phyloP scores from a whole-genome alignment of 2,113 vertebrate genomes.

The Pseudorasbora parva region DNA sequence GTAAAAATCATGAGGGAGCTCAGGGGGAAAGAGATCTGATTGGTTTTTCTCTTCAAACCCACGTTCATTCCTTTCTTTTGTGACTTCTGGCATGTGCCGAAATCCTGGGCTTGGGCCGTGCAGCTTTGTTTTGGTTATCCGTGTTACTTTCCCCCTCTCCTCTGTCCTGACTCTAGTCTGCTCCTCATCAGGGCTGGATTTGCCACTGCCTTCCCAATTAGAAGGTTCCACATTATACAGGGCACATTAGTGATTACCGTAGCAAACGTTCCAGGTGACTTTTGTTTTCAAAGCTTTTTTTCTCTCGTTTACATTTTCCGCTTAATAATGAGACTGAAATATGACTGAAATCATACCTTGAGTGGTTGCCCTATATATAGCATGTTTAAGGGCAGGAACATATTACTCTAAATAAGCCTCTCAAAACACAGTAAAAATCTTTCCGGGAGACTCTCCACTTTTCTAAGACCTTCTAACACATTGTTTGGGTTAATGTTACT shows the following conservation, averaged over 20 bases:
- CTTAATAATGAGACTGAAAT: not conserved
- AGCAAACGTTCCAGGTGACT: slow-evolving; percentile 20
- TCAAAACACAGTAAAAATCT: not conserved
- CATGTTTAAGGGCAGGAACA: not conserved
- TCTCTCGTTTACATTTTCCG: slow-evolving; percentile 27
- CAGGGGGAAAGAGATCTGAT: slow-evolving; percentile 14
- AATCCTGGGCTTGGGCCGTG: slow-evolving; percentile 1
- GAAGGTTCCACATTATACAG: slow-evolving; percentile 16
- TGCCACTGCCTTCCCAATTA: slow-evolving; percentile 44
- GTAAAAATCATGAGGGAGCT: slow-evolving; percentile 44
- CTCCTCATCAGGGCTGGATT: slow-evolving; percentile 32
- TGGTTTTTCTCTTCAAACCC: slow-evolving; percentile 44
- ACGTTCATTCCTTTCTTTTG: slow-evolving; percentile 50
- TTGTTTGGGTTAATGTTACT: not conserved
- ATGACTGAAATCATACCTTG: slow-evolving; percentile 28
- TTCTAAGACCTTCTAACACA: slow-evolving; percentile 1
- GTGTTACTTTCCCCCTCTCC: slow-evolving; percentile 5
- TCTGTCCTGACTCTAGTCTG: not conserved
- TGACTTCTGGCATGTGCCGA: slow-evolving; percentile 27
- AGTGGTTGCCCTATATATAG: not conserved
- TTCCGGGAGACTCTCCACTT: not conserved
- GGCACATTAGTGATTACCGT: slow-evolving; percentile 40
- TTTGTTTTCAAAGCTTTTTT: slow-evolving; percentile 30
- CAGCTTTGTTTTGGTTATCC: slow-evolving; percentile 24
- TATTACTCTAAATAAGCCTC: not conserved